Base-by-base conservation (phyloP, 1,140 invertebrate genomes). In the Achroia grisella region DNA sequence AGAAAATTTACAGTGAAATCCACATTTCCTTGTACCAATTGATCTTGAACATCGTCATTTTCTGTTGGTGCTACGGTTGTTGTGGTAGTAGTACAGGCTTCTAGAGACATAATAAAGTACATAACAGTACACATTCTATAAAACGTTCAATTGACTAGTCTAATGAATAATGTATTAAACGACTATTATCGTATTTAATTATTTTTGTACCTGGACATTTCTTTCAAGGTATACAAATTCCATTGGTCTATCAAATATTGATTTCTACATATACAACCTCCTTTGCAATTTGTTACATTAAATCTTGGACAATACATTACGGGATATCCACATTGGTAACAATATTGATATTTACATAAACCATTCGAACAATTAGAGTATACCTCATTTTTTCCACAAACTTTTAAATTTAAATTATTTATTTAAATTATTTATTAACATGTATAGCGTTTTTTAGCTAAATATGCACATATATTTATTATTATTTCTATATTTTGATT, bases 191-290 rank as follows among this genome's bases (percentile, higher is more conserved):
- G n/a, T n/a, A n/a, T n/a, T n/a, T n/a, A n/a, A n/a, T n/a, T n/a
- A n/a, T n/a, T n/a, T n/a, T n/a, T n/a, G n/a, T 23, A 23, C 17
- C 17, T 23, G 54, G 51, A 39, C 62, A 64, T 29, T 55, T 5
- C 8, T 43, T n/a, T 33, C 35, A 39, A 4, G 40, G 57, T 30
- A 65, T 48, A 10, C 62, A 65, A 12, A 33, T 50, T 8, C 58
- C 57, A 13, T 64, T 54, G 6, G 11, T 48, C 42, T 15, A 52
- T 46, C 2, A 67, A 34, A 14, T 58, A 70, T 10, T 44, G 45
- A 6, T 56, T 29, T 30, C 48, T 42, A 42, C 68, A 74, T n/a
- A 57, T 0, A 34, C 71, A 74, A 14, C 57, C 62, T 32, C 17
- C 34, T 10, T 13, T 45, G 32, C 70, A 73, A 87, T 35, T 12